Percentiles rank a stretch among this genome's conserved stretches.
Evolutionary conservation across 2,888 invertebrate genomes (phyloP).

Genomic region (Drosophila anceps): DNA sequence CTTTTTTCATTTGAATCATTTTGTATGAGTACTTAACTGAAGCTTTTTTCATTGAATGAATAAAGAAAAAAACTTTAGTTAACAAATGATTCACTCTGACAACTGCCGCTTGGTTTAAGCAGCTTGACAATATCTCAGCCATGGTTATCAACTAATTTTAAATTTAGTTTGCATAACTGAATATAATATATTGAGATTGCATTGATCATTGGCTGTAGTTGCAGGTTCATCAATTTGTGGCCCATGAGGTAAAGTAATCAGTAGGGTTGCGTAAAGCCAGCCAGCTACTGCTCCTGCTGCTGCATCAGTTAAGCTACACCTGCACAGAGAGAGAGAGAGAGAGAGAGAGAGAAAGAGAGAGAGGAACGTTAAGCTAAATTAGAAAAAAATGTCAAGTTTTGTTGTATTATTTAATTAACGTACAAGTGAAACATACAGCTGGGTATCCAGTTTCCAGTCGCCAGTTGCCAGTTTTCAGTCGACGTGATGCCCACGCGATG

Average conservation of each 20-base stretch:
- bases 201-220: background rate
- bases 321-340: too few relatives aligned
- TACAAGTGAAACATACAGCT: constrained; percentile 13
- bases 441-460: constrained; percentile 20
- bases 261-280: background rate
- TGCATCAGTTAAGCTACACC: background rate
- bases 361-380: background rate
- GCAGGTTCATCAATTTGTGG: background rate
- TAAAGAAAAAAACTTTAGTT: too few relatives aligned
- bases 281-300: too few relatives aligned
- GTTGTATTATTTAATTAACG: constrained; percentile 23
- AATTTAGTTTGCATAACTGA: background rate
- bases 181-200: background rate
- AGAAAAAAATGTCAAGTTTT: background rate
- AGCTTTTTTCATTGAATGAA: too few relatives aligned
- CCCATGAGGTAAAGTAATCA: too few relatives aligned
- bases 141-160: too few relatives aligned
- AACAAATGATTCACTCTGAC: too few relatives aligned
- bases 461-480: background rate
- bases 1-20: too few relatives aligned
- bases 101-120: too few relatives aligned
- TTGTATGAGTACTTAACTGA: too few relatives aligned
- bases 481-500: constrained; percentile 18
- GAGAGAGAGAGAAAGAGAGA: too few relatives aligned
- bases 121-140: too few relatives aligned